Evolutionary conservation across 2,888 invertebrate genomes (phyloP).

Genomic region (Piscicola geometra): DNA sequence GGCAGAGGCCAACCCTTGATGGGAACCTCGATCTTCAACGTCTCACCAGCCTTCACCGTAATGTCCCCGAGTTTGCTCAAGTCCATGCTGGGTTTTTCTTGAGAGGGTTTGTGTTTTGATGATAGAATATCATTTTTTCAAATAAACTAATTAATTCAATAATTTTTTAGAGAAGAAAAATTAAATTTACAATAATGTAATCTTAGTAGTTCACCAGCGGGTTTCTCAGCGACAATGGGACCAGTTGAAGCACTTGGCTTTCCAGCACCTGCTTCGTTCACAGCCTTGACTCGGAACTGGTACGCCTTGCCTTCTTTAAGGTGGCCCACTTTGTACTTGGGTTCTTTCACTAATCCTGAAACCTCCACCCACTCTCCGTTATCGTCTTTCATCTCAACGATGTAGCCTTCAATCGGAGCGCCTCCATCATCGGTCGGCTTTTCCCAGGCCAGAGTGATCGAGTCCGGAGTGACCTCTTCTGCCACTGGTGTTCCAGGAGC

Average conservation of each 20-base stretch:
- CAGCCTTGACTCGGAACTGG: conserved; percentile 94
- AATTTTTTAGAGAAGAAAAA: not conserved
- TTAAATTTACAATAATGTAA: not conserved
- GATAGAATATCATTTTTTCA: not conserved
- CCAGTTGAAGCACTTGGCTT: conserved; percentile 80
- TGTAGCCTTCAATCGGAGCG: conserved; percentile 90
- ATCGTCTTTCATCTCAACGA: conserved; percentile 89
- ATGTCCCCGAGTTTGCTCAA: conserved; percentile 70
- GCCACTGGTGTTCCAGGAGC: conserved; percentile 87
- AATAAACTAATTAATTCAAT: not conserved
- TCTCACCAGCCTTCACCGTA: conserved; percentile 92
- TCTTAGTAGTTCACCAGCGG: too few species aligned
- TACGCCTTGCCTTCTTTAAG: conserved; percentile 94
- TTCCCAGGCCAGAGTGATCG: conserved; percentile 92
- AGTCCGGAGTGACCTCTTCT: conserved; percentile 90
- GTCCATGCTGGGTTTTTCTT: conserved; percentile 82
- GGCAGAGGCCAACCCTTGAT: conserved; percentile 90
- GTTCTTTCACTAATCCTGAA: conserved; percentile 69
- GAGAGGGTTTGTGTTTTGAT: too few species aligned
- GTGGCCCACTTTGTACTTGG: conserved; percentile 82
- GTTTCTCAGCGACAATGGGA: conserved; percentile 85
- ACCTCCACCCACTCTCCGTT: conserved; percentile 70
- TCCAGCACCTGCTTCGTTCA: conserved; percentile 87
- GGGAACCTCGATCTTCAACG: conserved; percentile 92
- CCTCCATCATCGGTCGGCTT: conserved; percentile 92